Base-by-base conservation (phyloP, 2,888 invertebrate genomes). In the Megalurothrips usitatus region DNA sequence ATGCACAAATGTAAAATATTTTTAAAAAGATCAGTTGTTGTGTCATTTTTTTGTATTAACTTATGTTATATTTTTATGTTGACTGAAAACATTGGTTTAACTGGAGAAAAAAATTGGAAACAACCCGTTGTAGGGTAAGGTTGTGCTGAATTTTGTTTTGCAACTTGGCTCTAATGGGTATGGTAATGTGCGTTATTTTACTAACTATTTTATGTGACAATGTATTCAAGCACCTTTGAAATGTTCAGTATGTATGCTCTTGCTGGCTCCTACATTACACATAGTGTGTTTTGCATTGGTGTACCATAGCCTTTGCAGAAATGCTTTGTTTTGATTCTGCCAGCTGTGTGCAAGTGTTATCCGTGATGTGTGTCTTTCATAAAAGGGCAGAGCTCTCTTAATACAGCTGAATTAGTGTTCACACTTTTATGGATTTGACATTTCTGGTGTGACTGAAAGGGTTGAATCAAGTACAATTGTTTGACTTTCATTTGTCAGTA, bases 11-110 rank as follows among this genome's bases (percentile, higher is more conserved):
- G 11, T 75, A 26, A 26, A 75, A 75, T 75, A 75, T 75, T 75
- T 75, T 23, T 11, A 26, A 75, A 68, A 75, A 23, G 19, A 75
- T 26, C 68, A 75, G 23, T 26, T 75, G 68, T 75, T 75, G 68
- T 68, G 68, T 75, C 68, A 75, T 75, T 75, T 75, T 52, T 75
- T 75, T 75, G 68, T 75, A 75, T 75, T 75, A 75, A 75, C 68
- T 75, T 75, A 75, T 75, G 68, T 75, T 75, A 75, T 75, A 75
- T 75, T 75, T 75, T 75, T 75, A 75, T 75, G 68, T 75, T 75
- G 68, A 75, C 68, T 75, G 68, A 75, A 75, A 75, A 75, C 23
- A 12, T 10, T 26, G 12, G n/a, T 23, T 23, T 26, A 75, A 75
- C 23, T 75, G 9, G 68, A 23, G 23, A 26, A 26, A 75, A 26